These are phyloP conservation scores for Dolichotis patagonum DNA, from an alignment of 2,113 vertebrate species.

Conservation along the genomic window DNA sequence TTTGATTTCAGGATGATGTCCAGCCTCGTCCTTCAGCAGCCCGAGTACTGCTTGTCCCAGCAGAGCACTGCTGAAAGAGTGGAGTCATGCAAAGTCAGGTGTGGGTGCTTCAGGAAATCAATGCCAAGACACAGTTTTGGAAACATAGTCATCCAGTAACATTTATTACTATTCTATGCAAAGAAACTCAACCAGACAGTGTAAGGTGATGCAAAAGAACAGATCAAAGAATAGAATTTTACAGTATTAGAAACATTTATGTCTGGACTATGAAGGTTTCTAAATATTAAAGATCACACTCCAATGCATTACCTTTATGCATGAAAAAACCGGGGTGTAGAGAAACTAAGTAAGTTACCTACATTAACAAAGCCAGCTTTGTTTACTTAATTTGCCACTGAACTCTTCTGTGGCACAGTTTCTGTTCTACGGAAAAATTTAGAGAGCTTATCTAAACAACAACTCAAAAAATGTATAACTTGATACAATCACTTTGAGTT, in stretches of 20 bases:
- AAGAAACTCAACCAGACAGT: neutral
- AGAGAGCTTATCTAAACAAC: neutral
- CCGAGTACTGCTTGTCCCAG: conserved; percentile 69
- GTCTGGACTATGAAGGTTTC: neutral
- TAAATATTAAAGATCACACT: neutral
- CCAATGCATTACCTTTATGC: neutral
- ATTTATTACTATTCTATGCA: neutral
- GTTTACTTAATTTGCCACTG: neutral
- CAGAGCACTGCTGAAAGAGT: conserved; percentile 68
- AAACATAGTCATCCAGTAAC: conserved; percentile 54
- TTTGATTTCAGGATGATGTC: conserved; percentile 74
- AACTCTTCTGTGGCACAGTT: neutral
- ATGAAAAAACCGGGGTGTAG: neutral
- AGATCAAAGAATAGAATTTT: conserved; percentile 24
- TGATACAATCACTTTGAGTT: neutral
- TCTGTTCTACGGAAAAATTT: conserved; percentile 2
- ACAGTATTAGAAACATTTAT: conserved; percentile 1
- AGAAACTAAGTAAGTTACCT: neutral
- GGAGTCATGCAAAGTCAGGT: conserved; percentile 52
- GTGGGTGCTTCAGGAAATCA: neutral
- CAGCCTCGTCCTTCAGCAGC: conserved; percentile 75
- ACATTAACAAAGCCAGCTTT: neutral
- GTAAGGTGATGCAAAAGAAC: neutral
- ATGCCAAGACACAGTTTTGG: conserved; percentile 64
- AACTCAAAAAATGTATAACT: neutral